These are phyloP conservation scores for Drosophila rubida DNA, from an alignment of 2,888 invertebrate species.

Conservation along the genomic window DNA sequence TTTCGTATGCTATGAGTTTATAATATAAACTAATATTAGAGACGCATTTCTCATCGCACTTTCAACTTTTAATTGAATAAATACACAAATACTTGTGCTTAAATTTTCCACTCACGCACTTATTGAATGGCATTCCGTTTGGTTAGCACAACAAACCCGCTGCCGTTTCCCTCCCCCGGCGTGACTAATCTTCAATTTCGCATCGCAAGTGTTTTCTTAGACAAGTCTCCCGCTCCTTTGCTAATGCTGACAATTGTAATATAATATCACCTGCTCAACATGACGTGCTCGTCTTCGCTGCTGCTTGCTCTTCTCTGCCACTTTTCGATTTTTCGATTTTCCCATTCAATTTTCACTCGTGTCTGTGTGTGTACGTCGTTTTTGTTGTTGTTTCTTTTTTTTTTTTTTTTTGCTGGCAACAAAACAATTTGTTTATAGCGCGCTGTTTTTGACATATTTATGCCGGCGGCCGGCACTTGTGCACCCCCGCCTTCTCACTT, in stretches of 20 bases:
- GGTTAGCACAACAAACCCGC: background rate
- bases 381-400: no score
- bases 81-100: constrained; percentile 21
- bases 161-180: constrained; percentile 16
- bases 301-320: constrained; percentile 20
- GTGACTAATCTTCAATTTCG: constrained; percentile 50
- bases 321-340: constrained; percentile 40
- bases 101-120: constrained; percentile 25
- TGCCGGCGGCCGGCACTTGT: constrained; percentile 71
- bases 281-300: constrained; percentile 21
- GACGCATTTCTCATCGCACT: constrained; percentile 24
- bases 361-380: constrained; percentile 13
- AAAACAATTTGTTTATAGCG: constrained; percentile 78
- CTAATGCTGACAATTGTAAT: constrained; percentile 30
- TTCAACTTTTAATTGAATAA: constrained; percentile 53
- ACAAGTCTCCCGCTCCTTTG: background rate
- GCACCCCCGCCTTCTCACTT: constrained; percentile 24
- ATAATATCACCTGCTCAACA: constrained; percentile 45
- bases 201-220: constrained; percentile 34
- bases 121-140: constrained; percentile 39
- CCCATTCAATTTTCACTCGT: constrained; percentile 62
- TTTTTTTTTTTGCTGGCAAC: constrained; percentile 50
- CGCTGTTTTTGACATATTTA: constrained; percentile 79
- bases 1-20: constrained; percentile 8
- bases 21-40: constrained; percentile 3